Percentiles rank a stretch among this genome's conserved stretches.
Conservation (phyloP, 2,797 vertebrate species). For the Hippoglossus hippoglossus region DNA sequence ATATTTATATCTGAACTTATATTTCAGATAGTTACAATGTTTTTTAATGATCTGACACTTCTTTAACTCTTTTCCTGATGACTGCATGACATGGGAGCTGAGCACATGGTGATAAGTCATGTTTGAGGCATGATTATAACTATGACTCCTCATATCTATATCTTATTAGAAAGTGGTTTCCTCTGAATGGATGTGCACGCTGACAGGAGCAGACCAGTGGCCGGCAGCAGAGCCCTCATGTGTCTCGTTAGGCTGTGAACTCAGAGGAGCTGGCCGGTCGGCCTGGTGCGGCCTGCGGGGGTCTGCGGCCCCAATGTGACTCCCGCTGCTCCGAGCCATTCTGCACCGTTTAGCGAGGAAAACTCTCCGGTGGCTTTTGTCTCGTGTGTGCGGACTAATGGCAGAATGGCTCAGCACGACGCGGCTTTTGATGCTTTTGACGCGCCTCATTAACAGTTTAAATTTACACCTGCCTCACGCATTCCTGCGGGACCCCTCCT, state of each 20-base stretch:
- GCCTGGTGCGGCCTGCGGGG: conserved; percentile 56
- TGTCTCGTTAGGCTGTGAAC: conserved; percentile 67
- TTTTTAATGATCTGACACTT: no score
- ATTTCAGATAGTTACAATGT: no score
- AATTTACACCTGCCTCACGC: conserved; percentile 82
- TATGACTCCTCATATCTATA: not conserved
- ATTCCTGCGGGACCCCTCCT: conserved; percentile 75
- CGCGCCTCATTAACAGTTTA: conserved; percentile 81
- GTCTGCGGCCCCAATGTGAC: conserved; percentile 64
- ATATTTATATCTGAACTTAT: no score
- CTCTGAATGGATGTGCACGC: rapidly evolving
- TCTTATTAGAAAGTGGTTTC: not conserved
- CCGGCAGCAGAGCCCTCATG: conserved; percentile 46
- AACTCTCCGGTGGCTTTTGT: conserved; percentile 80
- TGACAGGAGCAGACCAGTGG: not conserved
- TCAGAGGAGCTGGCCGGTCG: conserved; percentile 34
- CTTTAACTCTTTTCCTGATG: no score
- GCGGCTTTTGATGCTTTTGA: conserved; percentile 77
- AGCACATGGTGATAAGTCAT: no score
- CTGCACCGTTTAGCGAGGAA: conserved; percentile 79
- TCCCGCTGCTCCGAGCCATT: conserved; percentile 75
- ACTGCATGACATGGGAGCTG: no score
- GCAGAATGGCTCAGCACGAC: conserved; percentile 72
- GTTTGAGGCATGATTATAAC: not conserved
- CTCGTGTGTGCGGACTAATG: conserved; percentile 57